A percentile compares a stretch with the other conserved stretches of the same genome.
Evolutionary conservation across 2,797 vertebrate species (phyloP).

Genomic region (Malacoctenus gilli): DNA sequence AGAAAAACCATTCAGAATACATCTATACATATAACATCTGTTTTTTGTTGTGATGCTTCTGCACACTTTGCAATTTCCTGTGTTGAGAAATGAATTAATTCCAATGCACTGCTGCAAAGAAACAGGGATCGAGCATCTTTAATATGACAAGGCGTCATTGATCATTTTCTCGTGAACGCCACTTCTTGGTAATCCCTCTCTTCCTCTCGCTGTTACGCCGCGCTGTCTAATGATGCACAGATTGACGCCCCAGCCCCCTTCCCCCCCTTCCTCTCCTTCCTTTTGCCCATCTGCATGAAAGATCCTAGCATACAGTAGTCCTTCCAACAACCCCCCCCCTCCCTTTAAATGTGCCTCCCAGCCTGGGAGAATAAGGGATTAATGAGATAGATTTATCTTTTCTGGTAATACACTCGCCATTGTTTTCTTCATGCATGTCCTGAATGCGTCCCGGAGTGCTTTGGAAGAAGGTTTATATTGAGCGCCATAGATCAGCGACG

Average conservation of each 20-base stretch:
- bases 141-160: constrained; percentile 62
- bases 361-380: constrained; percentile 80
- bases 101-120: constrained; percentile 45
- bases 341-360: constrained; percentile 75
- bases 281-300: constrained; percentile 77
- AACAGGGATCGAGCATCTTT: constrained; percentile 43
- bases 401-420: constrained; percentile 75
- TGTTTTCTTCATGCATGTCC: constrained; percentile 78
- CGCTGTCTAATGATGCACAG: constrained; percentile 81
- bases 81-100: constrained; percentile 23
- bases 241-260: constrained; percentile 75
- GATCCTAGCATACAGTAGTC: constrained; percentile 66
- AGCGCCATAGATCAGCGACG: constrained; percentile 70
- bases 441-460: constrained; percentile 76
- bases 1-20: neutral
- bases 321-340: too few relatives aligned
- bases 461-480: constrained; percentile 71
- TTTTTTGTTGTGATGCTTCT: neutral
- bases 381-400: constrained; percentile 85
- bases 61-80: constrained; percentile 19
- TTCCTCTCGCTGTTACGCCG: constrained; percentile 66
- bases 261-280: constrained; percentile 45
- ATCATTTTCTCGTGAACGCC: constrained; percentile 74
- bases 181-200: constrained; percentile 74
- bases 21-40: too few relatives aligned